phyloP scores from a whole-genome alignment of 2,797 vertebrate species.

The Phyllotis vaccarum region DNA sequence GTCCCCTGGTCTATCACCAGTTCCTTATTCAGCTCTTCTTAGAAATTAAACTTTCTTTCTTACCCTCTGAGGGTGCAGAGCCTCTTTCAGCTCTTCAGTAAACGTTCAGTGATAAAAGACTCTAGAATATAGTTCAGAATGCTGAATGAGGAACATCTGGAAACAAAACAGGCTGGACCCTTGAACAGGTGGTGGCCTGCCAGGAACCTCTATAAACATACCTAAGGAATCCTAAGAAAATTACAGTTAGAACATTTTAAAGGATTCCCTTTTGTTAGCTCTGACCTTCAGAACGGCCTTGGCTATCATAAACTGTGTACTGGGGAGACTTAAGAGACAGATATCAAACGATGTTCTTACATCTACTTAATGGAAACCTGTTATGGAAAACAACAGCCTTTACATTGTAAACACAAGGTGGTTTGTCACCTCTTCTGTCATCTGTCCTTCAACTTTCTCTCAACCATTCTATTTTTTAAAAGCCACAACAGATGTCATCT shows the following conservation, averaged over 20 bases:
- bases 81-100: conserved; percentile 56
- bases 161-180: conserved; percentile 21
- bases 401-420: neutral
- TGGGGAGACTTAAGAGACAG: neutral
- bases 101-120: conserved; percentile 63
- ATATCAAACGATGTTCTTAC: neutral
- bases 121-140: conserved; percentile 46
- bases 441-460: conserved; percentile 26
- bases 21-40: conserved; percentile 47
- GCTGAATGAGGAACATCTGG: conserved; percentile 3
- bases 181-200: neutral
- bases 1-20: conserved; percentile 22
- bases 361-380: neutral
- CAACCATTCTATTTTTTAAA: neutral
- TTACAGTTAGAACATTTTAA: conserved; percentile 15
- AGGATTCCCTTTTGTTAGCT: conserved; percentile 20
- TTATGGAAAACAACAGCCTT: neutral
- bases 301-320: neutral
- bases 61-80: neutral
- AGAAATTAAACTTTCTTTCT: conserved; percentile 50
- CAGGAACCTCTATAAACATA: neutral
- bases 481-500: neutral
- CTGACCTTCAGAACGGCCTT: conserved; percentile 13
- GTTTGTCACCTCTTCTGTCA: neutral
- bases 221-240: conserved; percentile 9